Evolutionary conservation across 2,797 vertebrate species (phyloP).

Genomic region (Bradypus variegatus): DNA sequence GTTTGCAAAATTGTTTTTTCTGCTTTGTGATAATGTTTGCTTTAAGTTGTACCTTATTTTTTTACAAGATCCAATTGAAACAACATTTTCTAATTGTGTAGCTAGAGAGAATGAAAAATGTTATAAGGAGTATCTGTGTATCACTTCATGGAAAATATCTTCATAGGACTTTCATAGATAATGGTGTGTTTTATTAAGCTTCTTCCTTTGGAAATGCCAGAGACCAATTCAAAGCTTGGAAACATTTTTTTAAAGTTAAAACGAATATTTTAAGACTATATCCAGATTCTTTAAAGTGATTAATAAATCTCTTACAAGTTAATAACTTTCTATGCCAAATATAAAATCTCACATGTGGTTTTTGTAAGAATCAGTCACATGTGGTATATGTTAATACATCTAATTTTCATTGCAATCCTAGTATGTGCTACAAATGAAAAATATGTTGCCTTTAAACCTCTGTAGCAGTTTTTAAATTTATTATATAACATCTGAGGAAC

Average conservation of each 20-base stretch:
- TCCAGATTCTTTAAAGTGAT: not conserved
- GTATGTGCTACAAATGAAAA: not conserved
- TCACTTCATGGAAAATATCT: slow-evolving; percentile 31
- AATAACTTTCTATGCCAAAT: not conserved
- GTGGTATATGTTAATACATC: not conserved
- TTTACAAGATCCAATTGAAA: not conserved
- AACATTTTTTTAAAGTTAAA: not conserved
- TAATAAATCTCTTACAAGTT: not conserved
- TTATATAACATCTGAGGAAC: not conserved
- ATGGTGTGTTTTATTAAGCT: not conserved
- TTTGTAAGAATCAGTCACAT: not conserved
- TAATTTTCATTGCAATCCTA: not conserved
- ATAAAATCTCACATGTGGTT: not conserved
- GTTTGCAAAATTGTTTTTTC: slow-evolving; percentile 18
- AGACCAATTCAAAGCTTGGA: not conserved
- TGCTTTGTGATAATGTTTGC: not conserved
- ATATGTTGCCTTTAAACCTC: not conserved
- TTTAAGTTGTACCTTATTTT: not conserved
- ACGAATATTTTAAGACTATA: not conserved
- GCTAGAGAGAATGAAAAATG: slow-evolving; percentile 19
- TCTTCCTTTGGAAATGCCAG: slow-evolving; percentile 1
- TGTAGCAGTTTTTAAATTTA: not conserved
- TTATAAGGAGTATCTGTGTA: not conserved
- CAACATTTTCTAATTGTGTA: not conserved
- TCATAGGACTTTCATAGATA: not conserved